A percentile compares a stretch with the other conserved stretches of the same genome.
These are phyloP conservation scores for Medauroidea extradentata DNA, from an alignment of 1,140 invertebrate genomes.

Conservation along the genomic window DNA sequence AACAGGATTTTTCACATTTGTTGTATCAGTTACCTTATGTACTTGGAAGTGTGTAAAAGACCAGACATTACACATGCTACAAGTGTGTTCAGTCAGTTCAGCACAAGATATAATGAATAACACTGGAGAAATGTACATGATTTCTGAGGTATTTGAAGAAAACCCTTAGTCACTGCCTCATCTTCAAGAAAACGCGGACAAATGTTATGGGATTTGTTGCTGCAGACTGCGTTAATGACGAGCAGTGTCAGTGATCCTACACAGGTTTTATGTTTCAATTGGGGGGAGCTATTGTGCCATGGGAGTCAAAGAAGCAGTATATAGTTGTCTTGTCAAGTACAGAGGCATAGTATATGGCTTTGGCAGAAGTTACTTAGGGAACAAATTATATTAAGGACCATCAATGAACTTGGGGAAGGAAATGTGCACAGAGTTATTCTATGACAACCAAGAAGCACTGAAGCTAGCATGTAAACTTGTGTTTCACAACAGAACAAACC, in stretches of 20 bases:
- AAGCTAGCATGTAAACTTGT: constrained; percentile 35
- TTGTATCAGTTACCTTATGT: constrained; percentile 41
- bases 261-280: constrained; percentile 36
- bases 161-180: constrained; percentile 29
- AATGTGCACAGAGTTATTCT: constrained; percentile 21
- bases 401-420: constrained; percentile 6
- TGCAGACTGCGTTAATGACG: constrained; percentile 33
- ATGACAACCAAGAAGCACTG: constrained; percentile 41
- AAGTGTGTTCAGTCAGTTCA: constrained; percentile 43
- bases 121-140: constrained; percentile 44
- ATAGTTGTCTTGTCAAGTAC: constrained; percentile 44
- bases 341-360: constrained; percentile 45
- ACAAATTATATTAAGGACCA: constrained; percentile 31
- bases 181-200: constrained; percentile 17
- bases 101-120: constrained; percentile 28
- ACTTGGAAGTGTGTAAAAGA: constrained; percentile 39
- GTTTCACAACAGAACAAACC: constrained; percentile 36
- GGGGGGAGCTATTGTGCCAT: constrained; percentile 43
- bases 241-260: constrained; percentile 27
- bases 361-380: constrained; percentile 38
- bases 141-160: constrained; percentile 42
- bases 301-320: constrained; percentile 47
- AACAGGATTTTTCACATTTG: constrained; percentile 24
- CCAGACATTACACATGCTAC: constrained; percentile 47
- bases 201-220: constrained; percentile 21